These are phyloP conservation scores for Drosophila testacea DNA, from an alignment of 2,888 invertebrate species.

Conservation along the genomic window DNA sequence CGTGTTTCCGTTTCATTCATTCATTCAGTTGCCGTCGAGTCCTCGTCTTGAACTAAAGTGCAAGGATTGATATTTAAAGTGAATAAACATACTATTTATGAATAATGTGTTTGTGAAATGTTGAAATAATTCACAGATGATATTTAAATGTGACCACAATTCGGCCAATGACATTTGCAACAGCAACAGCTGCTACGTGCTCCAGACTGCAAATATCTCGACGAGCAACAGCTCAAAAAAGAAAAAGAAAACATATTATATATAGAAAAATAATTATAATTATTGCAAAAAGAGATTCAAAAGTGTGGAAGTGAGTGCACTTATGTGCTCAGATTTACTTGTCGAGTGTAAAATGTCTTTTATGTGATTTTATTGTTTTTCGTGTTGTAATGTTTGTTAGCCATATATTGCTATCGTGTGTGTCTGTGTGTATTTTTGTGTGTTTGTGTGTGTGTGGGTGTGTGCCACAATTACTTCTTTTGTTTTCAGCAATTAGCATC, in stretches of 20 bases:
- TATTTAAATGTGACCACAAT: constrained; percentile 30
- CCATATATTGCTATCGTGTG: background rate
- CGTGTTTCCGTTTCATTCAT: constrained; percentile 53
- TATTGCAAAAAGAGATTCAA: constrained; percentile 20
- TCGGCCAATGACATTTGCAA: constrained; percentile 28
- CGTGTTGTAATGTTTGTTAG: constrained; percentile 7
- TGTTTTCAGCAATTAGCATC: constrained; percentile 42
- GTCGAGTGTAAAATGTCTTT: constrained; percentile 55
- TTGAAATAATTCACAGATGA: constrained; percentile 16
- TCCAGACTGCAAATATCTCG: constrained; percentile 24
- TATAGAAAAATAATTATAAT: constrained; percentile 23
- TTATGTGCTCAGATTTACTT: constrained; percentile 22
- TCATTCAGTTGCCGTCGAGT: constrained; percentile 60
- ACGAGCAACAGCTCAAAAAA: constrained; percentile 20
- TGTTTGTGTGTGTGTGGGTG: constrained; percentile 7
- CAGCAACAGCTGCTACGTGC: constrained; percentile 43
- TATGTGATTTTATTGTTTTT: constrained; percentile 63
- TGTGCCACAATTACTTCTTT: constrained; percentile 38
- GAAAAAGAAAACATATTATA: constrained; percentile 1
- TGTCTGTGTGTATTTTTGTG: constrained; percentile 5
- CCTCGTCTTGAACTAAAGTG: constrained; percentile 46
- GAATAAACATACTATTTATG: constrained; percentile 12
- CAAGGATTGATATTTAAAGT: constrained; percentile 37
- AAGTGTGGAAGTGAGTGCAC: constrained; percentile 24
- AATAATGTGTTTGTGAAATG: constrained; percentile 15